Base-by-base conservation (phyloP, 2,888 invertebrate species). In the Ischnura elegans region DNA sequence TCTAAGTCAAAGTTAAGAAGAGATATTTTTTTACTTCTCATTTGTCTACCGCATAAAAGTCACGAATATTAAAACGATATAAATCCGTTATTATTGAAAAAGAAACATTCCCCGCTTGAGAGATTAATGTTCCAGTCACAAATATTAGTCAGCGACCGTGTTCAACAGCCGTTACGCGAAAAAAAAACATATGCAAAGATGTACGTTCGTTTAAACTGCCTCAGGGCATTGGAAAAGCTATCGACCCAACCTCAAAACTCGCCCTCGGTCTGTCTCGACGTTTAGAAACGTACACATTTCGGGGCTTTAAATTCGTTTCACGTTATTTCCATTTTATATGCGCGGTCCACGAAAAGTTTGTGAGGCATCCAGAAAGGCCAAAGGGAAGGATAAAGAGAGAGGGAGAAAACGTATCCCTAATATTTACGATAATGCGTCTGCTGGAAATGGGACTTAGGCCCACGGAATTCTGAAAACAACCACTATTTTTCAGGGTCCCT, bases 351-450 rank as follows among this genome's bases (percentile, higher is more conserved):
- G 61, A 25, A n/a, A 61, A 61, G 61, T 25, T 61, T 6, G 61
- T 16, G 25, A 21, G 25, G 61, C 61, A 25, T 25, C 21, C 6
- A 61, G 61, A 61, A 25, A 25, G 61, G 61, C 61, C 61, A 25
- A 21, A 42, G 42, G 42, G 43, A 43, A 19, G 43, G 19, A 43
- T 19, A 21, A 43, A 43, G 36, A 85, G 85, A 85, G 21, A 43
- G 21, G 43, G 42, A 51, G 51, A 19, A 5, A 36, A 85, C 8
- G 43, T 6, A 36, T 85, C 85, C 42, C n/a, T 85, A 42, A 43
- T 85, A 43, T 85, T 85, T 36, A 85, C 85, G 85, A 85, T 85
- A 85, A 85, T 85, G 36, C 85, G 43, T 36, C 85, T 21, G 29
- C 21, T 43, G 29, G 51, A 51, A 47, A 51, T 29, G 29, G 29